Base-by-base conservation (phyloP, 1,140 invertebrate genomes). In the Dreissena polymorpha region DNA sequence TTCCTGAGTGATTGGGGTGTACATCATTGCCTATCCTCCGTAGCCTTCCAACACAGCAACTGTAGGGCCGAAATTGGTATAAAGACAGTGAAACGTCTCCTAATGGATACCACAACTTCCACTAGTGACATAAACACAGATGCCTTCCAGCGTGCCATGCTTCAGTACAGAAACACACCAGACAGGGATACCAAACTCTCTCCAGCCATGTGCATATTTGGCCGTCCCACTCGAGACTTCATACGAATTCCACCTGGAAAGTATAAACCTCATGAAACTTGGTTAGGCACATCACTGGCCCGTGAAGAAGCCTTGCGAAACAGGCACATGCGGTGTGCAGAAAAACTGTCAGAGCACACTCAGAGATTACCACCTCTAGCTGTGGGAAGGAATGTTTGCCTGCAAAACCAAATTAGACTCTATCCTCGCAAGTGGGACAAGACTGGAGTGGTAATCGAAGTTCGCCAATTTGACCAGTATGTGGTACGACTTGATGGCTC, bases 91-190 rank as follows among this genome's bases (percentile, higher is more conserved):
- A 86, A 87, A 27, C 68, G 84, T 23, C 63, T 87, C 0, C 65
- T 85, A 49, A 80, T 60, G 23, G 68, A 75, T 69, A 86, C 84
- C 64, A 86, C 80, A 10, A 69, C 39, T n/a, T 64, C 55, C 16
- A 39, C 68, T 68, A 84, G 87, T 18, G 78, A 82, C 23, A 64
- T 88, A 0, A 70, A 88, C 60, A 88, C 84, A 0, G 77, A 85
- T 55, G 5, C 39, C 0, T 78, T 88, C 14, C 83, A 88, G 64
- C 73, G 86, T 16, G 84, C 86, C 27, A 84, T 88, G 13, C 39
- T 88, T 21, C 87, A 85, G 67, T 88, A 88, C 63, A 14, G 85
- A 1, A 88, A 88, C 51, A 83, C 87, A 18, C 85, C 87, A 51
- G 87, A 88, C 53, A 74, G 76, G 67, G 80, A 85, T 60, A 88